Conservation (phyloP, 2,797 vertebrate species). For the Spondyliosoma cantharus region DNA sequence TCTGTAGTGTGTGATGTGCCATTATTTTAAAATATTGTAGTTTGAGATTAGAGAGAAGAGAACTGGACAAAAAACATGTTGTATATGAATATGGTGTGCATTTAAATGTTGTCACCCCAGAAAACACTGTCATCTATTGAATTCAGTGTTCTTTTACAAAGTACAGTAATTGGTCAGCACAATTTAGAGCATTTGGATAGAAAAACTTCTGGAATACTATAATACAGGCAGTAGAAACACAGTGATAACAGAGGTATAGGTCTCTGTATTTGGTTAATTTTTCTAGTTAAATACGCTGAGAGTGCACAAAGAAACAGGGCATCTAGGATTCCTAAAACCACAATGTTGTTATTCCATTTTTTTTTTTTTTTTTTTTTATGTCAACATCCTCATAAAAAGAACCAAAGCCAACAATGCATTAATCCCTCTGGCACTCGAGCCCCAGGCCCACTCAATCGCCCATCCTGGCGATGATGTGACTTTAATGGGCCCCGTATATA, state of each 20-base stretch:
- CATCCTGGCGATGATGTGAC: neutral
- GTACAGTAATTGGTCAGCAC: neutral
- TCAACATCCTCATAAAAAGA: neutral
- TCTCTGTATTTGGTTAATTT: neutral
- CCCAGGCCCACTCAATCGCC: neutral
- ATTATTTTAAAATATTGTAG: no score
- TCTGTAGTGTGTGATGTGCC: no score
- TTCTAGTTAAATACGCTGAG: neutral
- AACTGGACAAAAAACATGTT: no score
- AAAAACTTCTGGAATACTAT: neutral
- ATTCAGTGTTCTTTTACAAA: neutral
- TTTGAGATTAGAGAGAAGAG: no score
- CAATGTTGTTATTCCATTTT: neutral
- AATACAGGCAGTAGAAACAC: neutral
- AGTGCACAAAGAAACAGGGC: neutral
- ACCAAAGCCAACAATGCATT: neutral
- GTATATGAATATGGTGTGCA: no score
- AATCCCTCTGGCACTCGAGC: slow-evolving; percentile 2
- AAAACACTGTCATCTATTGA: neutral
- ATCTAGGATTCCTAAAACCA: neutral
- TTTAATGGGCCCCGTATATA: slow-evolving; percentile 1
- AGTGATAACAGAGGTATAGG: no score
- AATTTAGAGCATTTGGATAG: neutral
- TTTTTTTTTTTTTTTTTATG: neutral
- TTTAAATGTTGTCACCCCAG: no score